phyloP scores from a whole-genome alignment of 2,888 invertebrate species.

The Spilarctia lutea region DNA sequence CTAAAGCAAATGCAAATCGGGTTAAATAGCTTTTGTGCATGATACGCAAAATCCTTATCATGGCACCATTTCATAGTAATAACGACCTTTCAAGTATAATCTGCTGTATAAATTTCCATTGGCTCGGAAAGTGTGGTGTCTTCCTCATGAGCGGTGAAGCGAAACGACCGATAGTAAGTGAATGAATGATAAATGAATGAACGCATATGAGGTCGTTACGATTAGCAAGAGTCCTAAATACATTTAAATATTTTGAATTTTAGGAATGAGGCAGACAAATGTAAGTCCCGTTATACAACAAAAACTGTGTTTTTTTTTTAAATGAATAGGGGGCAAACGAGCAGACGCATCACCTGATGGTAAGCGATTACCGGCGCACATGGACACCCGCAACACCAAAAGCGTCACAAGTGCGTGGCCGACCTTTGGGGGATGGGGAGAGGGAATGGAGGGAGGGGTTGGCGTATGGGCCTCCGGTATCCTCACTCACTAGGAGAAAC shows the following conservation, averaged over 20 bases:
- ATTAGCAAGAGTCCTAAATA: neutral
- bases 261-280: neutral
- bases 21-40: neutral
- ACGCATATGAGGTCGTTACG: slow-evolving; percentile 21
- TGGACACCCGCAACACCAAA: too few relatives aligned
- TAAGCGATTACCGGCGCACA: too few relatives aligned
- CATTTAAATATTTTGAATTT: neutral
- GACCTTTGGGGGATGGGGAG: too few relatives aligned
- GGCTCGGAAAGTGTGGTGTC: slow-evolving; percentile 23
- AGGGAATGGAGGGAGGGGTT: too few relatives aligned
- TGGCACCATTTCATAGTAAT: slow-evolving; percentile 2
- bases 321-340: too few relatives aligned
- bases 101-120: slow-evolving; percentile 16
- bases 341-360: too few relatives aligned
- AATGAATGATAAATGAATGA: slow-evolving; percentile 46
- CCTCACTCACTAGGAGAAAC: too few relatives aligned
- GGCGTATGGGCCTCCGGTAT: too few relatives aligned
- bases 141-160: slow-evolving; percentile 33
- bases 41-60: slow-evolving; percentile 5
- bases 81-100: slow-evolving; percentile 17
- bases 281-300: neutral
- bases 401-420: too few relatives aligned
- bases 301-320: too few relatives aligned
- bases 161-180: slow-evolving; percentile 45
- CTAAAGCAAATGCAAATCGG: too few relatives aligned